phyloP scores from a whole-genome alignment of 2,888 invertebrate genomes.

The Tryphoninae sp. region DNA sequence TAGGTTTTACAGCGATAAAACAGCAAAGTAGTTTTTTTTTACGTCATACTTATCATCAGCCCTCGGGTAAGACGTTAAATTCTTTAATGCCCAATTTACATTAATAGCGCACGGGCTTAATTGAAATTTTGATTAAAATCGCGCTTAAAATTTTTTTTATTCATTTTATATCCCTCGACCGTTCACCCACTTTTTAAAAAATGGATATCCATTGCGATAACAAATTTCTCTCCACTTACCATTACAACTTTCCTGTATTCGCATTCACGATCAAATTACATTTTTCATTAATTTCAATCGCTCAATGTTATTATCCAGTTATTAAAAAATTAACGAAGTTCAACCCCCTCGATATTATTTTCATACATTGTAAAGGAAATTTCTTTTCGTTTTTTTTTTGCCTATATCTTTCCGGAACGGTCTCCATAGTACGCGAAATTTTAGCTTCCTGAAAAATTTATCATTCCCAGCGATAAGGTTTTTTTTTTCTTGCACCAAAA shows the following conservation, averaged over 20 bases:
- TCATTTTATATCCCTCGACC: neutral
- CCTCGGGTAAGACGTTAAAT: neutral
- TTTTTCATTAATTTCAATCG: neutral
- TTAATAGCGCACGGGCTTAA: neutral
- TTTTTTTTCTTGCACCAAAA: neutral
- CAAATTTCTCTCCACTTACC: no score
- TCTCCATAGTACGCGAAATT: neutral
- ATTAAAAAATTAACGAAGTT: no score
- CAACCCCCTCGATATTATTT: no score
- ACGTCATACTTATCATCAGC: neutral
- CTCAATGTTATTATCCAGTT: neutral
- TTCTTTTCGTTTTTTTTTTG: neutral
- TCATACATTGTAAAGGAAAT: neutral
- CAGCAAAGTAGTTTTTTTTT: neutral
- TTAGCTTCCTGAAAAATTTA: constrained; percentile 2
- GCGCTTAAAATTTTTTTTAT: neutral
- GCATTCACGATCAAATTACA: no score
- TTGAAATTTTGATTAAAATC: neutral
- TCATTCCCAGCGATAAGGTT: neutral
- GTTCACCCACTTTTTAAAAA: neutral
- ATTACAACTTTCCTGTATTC: no score
- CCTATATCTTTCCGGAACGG: neutral
- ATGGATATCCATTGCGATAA: no score
- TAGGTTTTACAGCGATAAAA: constrained; percentile 1
- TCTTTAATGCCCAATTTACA: neutral